Base-by-base conservation (phyloP, 2,888 invertebrate genomes). In the Protonemura montana region DNA sequence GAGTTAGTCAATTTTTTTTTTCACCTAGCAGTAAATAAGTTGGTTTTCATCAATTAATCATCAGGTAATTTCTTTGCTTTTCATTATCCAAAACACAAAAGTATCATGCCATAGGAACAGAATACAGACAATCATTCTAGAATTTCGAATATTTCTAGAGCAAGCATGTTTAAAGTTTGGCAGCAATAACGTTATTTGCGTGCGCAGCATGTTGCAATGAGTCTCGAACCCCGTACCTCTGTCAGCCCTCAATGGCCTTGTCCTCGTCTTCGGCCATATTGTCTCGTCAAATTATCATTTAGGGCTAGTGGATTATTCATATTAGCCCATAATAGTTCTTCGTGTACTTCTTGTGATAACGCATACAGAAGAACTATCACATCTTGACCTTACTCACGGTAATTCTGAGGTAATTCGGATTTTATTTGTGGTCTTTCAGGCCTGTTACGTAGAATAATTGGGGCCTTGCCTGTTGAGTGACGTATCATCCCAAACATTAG, bases 231-330 rank as follows among this genome's bases (percentile, higher is more conserved):
- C 59, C 59, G 59, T 21, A 3, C 59, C 13, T 7, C 59, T 59
- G 59, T 59, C 59, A 59, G 59, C 59, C 13, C 21, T 7, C 59
- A 59, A 21, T 59, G 59, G 59, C 59, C 59, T 59, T 59, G 59
- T 59, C 59, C 16, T 59, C 59, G 59, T 59, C 59, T 59, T 7
- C 59, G 59, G 59, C 59, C 59, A 59, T 59, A 59, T 59, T 59
- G 59, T 59, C 59, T 59, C 59, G 59, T 59, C 59, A 59, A 59
- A 59, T 59, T 59, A 59, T 59, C 59, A 59, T 59, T 59, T 59
- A 59, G 59, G 13, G 6, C 13, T 21, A 3, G 59, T 59, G 7
- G 59, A 13, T 21, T 59, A 59, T 59, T 59, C 59, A 21, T 13
- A 59, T 59, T 59, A 59, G 59, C 59, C 59, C 16, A 2, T 59